Base-by-base conservation (phyloP, 2,797 vertebrate species). In the Rhadinocentrus ornatus region DNA sequence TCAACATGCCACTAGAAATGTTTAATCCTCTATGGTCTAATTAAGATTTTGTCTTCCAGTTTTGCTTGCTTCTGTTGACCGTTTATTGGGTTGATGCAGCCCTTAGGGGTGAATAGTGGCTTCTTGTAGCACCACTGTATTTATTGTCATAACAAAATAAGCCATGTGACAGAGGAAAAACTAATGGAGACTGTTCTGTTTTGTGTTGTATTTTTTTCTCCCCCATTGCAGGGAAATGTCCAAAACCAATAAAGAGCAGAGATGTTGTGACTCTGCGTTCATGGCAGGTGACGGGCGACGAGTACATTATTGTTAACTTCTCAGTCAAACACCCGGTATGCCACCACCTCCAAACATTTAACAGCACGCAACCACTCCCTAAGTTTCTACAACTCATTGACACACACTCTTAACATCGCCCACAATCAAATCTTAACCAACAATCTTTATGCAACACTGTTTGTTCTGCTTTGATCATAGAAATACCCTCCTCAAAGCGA, bases 201-300 rank as follows among this genome's bases (percentile, higher is more conserved):
- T 56, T 26, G n/a, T 50, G 12, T n/a, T 63, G 12, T 7, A 27
- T 32, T 29, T 16, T 44, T 39, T 53, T 54, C 54, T 54, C 4
- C 7, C 1, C 39, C 2, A 35, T 22, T 64, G 15, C 73, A 97
- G 93, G 95, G 94, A 3, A 74, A 66, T 95, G 94, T 74, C 93
- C 92, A 1, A 93, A 86, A 15, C 93, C 94, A 0, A 87, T 93
- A 56, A 94, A 87, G 72, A 94, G 93, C 90, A 80, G 94, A 73
- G 95, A 96, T 24, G 94, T 95, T 31, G 93, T 96, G 61, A 95
- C 90, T 0, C 80, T 95, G 72, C 90, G 94, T n/a, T 93, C 95
- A 0, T 95, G 95, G 95, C 84, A 69, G 60, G 78, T 93, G 10
- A 86, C 37, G 27, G 93, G 93, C 4, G 90, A 93, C 0, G 94